phyloP scores from a whole-genome alignment of 2,113 vertebrate genomes.

The Planiliza haematocheilus region DNA sequence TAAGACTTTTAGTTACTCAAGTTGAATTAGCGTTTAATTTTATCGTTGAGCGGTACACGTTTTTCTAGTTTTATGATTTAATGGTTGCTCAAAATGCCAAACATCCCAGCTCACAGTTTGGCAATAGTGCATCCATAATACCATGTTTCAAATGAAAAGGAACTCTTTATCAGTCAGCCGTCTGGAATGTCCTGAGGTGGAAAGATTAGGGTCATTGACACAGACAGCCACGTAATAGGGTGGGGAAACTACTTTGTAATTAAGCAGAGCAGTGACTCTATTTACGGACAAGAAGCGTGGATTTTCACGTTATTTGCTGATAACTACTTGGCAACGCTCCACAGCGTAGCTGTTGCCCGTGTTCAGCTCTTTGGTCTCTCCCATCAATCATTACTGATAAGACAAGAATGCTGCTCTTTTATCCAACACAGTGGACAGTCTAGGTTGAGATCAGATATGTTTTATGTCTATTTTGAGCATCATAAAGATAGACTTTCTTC shows the following conservation, averaged over 20 bases:
- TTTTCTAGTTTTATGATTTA: too few species aligned
- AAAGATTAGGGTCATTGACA: constrained; percentile 33
- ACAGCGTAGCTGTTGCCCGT: neutral
- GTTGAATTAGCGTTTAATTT: too few species aligned
- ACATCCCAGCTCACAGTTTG: neutral
- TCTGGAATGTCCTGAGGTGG: neutral
- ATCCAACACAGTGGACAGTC: neutral
- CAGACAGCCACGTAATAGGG: constrained; percentile 4
- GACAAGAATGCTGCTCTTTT: constrained; percentile 5
- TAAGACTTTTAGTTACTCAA: too few species aligned
- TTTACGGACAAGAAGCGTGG: constrained; percentile 13
- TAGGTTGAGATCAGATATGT: neutral
- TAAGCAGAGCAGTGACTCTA: constrained; percentile 13
- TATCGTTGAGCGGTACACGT: too few species aligned
- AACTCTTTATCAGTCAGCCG: constrained; percentile 8
- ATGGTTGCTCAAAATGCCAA: too few species aligned
- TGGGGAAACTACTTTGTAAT: constrained; percentile 4
- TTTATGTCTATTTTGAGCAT: neutral
- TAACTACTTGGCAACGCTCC: constrained; percentile 17
- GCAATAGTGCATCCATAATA: neutral
- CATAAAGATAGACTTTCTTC: neutral
- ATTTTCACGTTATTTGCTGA: constrained; percentile 10
- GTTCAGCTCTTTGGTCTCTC: constrained; percentile 1
- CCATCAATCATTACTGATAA: neutral
- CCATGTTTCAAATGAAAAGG: neutral